These are phyloP conservation scores for Trinectes maculatus DNA, from an alignment of 2,113 vertebrate genomes.

Conservation along the genomic window DNA sequence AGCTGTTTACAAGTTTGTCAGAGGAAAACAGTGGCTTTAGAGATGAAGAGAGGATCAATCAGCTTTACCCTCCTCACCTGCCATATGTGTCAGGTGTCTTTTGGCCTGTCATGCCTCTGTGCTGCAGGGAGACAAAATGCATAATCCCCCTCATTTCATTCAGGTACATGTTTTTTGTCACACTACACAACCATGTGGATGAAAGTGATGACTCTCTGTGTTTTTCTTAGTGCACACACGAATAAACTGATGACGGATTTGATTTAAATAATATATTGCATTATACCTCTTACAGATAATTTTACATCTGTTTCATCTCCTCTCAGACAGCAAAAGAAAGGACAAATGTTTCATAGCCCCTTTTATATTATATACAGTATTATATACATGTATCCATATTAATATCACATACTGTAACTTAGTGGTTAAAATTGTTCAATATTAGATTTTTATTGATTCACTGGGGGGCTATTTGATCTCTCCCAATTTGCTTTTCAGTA, in stretches of 20 bases:
- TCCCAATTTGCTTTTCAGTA: background rate
- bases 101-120: conserved; percentile 67
- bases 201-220: conserved; percentile 36
- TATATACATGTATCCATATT: background rate
- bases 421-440: too few relatives aligned
- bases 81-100: conserved; percentile 68
- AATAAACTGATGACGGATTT: too few relatives aligned
- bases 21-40: conserved; percentile 60
- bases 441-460: background rate
- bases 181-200: conserved; percentile 48
- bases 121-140: conserved; percentile 66
- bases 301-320: too few relatives aligned
- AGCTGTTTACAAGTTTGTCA: conserved; percentile 66
- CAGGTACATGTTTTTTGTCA: conserved; percentile 68
- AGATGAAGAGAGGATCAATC: conserved; percentile 77
- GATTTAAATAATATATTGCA: too few relatives aligned
- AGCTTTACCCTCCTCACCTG: conserved; percentile 73
- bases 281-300: too few relatives aligned
- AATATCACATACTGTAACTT: background rate
- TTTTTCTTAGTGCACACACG: conserved; percentile 9
- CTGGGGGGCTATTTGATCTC: background rate
- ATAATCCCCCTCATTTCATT: conserved; percentile 78
- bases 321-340: background rate
- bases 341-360: too few relatives aligned
- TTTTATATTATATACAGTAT: too few relatives aligned